Base-by-base conservation (phyloP, 2,113 vertebrate species). In the Melanostigma gelatinosum region DNA sequence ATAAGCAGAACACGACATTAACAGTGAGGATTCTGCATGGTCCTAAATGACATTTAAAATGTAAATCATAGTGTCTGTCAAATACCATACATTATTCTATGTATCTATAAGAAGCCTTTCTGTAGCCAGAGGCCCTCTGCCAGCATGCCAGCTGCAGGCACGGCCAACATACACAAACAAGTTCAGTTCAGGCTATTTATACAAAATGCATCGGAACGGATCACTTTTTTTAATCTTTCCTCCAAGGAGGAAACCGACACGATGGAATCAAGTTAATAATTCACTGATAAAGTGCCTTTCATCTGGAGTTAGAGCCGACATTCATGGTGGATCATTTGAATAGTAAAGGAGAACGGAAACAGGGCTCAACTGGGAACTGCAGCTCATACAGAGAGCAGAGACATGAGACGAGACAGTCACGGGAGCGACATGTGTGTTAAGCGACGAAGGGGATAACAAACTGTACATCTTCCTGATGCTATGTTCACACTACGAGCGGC, bases 251-350 rank as follows among this genome's bases (percentile, higher is more conserved):
- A 82, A 88, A 77, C 40, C 63, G 66, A 72, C 44, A 54, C 1
- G 4, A 76, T 78, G 74, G 70, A 82, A 79, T 71, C 75, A 27
- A 11, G 80, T 89, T 86, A 87, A 91, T 87, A 84, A 92, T 89
- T 92, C 68, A 87, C 65, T 77, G 69, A 88, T 84, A 79, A 79
- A 57, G 24, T 24, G 61, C 55, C 60, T 91, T 93, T 92, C 71
- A 91, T 93, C 72, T 86, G 52, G 66, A 81, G 77, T 85, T 74
- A 79, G 54, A 38, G 60, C 73, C 58, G 76, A 88, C 80, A 73
- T 86, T 81, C 44, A 77, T 77, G 72, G 64, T 38, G 27, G 58
- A 75, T 66, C 72, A 75, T 87, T 84, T 61, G 75, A 84, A 76
- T 71, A 77, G 55, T 79, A 79, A 67, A 44, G n/a, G 20, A 69